Evolutionary conservation across 2,797 vertebrate genomes (phyloP).

Genomic region (Dermochelys coriacea): DNA sequence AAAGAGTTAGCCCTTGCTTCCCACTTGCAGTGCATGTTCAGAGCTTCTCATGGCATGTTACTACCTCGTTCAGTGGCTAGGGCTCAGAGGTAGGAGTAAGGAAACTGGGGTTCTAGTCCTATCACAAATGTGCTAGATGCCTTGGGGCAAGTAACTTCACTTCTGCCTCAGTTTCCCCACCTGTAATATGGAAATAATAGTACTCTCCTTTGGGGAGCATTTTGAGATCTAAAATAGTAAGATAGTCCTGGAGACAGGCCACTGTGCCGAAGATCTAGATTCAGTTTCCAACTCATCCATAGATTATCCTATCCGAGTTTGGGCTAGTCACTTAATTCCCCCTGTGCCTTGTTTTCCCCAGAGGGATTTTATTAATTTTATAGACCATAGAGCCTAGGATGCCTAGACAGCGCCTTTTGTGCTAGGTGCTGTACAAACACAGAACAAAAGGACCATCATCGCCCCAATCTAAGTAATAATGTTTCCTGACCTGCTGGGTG

Average conservation of each 20-base stretch:
- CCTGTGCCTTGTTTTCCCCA: background rate
- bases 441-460: background rate
- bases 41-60: background rate
- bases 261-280: background rate
- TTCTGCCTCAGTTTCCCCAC: background rate
- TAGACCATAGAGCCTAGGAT: background rate
- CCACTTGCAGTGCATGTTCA: background rate
- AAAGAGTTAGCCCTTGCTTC: background rate
- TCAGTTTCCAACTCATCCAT: background rate
- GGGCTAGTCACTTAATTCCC: background rate
- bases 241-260: background rate
- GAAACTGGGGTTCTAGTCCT: background rate
- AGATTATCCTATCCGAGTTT: background rate
- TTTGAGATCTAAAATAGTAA: background rate
- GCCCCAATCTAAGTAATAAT: background rate
- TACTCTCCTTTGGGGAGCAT: background rate
- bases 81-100: background rate
- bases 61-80: rapidly evolving
- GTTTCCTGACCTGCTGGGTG: background rate
- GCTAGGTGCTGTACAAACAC: background rate
- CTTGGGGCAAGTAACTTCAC: background rate
- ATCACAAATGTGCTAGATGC: background rate
- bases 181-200: background rate
- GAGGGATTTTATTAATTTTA: background rate
- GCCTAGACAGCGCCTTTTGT: background rate